Conservation (phyloP, 2,888 invertebrate genomes). For the Mesochorus sp. region DNA sequence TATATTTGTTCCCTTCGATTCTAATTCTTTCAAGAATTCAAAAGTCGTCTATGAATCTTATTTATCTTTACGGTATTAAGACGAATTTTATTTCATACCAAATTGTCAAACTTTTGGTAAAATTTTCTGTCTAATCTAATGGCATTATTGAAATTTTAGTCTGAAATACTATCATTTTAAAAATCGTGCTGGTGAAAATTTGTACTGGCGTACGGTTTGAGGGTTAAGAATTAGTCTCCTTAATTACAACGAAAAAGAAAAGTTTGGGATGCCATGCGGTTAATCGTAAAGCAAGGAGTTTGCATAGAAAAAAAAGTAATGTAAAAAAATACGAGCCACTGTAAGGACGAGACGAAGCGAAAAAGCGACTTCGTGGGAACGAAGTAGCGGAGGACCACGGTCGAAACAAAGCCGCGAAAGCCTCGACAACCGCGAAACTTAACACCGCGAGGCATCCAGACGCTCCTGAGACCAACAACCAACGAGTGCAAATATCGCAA, state of each 20-base stretch:
- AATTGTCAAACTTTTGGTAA: too few relatives aligned
- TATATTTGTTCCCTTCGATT: too few relatives aligned
- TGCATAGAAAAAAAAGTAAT: slow-evolving; percentile 6
- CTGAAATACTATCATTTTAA: too few relatives aligned
- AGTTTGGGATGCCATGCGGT: neutral
- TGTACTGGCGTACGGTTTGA: neutral
- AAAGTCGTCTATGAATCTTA: neutral
- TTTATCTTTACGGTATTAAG: too few relatives aligned
- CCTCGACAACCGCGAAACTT: slow-evolving; percentile 79
- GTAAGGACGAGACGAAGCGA: slow-evolving; percentile 50
- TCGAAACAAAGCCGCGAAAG: slow-evolving; percentile 78
- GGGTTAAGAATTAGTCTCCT: neutral
- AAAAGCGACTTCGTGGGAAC: slow-evolving; percentile 73
- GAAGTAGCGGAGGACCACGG: slow-evolving; percentile 64
- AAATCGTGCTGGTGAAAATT: too few relatives aligned
- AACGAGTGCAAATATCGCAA: slow-evolving; percentile 50
- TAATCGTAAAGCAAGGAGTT: neutral
- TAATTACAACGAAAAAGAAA: neutral
- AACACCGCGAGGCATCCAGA: slow-evolving; percentile 73
- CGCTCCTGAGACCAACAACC: slow-evolving; percentile 49
- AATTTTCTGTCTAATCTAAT: too few relatives aligned
- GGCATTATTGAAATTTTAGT: too few relatives aligned
- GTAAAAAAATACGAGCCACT: slow-evolving; percentile 38
- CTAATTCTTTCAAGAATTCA: neutral
- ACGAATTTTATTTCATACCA: too few relatives aligned